These are phyloP conservation scores for Callipepla squamata DNA, from an alignment of 2,113 vertebrate species.

Conservation along the genomic window DNA sequence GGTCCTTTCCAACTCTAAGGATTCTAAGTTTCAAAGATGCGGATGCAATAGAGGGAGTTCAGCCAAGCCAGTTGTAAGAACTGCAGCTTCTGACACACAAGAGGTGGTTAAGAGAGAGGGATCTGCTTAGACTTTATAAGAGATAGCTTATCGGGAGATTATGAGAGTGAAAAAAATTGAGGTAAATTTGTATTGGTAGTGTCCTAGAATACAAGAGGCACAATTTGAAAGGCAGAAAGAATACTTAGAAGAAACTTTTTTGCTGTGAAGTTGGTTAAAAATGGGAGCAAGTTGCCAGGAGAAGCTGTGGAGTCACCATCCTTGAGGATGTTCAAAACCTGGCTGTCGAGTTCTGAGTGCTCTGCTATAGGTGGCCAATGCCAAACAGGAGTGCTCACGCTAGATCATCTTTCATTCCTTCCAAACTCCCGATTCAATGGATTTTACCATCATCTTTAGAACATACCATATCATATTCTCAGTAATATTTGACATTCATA, in stretches of 20 bases:
- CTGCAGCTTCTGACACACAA: neutral
- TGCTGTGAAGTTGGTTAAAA: neutral
- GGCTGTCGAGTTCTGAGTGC: neutral
- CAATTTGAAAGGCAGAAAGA: neutral
- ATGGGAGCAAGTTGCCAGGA: neutral
- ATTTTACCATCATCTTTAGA: neutral
- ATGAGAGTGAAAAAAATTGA: neutral
- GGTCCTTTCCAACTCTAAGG: too few species aligned
- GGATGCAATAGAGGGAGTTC: neutral
- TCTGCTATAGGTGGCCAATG: neutral
- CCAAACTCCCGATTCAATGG: neutral
- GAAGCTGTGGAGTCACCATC: neutral
- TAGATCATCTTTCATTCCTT: neutral
- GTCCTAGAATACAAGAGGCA: neutral
- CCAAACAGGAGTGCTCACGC: neutral
- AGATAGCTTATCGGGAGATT: neutral
- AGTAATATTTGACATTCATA: neutral
- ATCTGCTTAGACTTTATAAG: neutral
- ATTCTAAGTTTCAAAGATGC: neutral
- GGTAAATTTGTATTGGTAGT: neutral
- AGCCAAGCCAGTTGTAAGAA: neutral
- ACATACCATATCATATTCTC: neutral
- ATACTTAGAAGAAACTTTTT: neutral
- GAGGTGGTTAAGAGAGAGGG: neutral
- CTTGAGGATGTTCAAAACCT: neutral